Evolutionary conservation across 2,888 invertebrate species (phyloP), one percentile per base, ranked within the genome.

Genomic region (Pterobdella sp.): DNA sequence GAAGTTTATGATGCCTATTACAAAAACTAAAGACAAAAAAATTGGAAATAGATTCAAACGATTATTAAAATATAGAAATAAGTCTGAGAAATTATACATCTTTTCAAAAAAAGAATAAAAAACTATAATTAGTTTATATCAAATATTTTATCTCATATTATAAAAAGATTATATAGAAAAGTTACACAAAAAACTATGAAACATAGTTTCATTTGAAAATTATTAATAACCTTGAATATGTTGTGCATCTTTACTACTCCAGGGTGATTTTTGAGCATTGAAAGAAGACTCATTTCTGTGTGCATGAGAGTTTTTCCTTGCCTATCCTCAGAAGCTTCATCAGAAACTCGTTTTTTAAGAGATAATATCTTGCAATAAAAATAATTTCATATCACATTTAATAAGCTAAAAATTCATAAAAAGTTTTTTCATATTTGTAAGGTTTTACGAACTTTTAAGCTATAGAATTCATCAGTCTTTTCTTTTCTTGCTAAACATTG

Each of bases 231-330:
- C 86, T 90, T 90, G 81, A 89, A 90, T 76, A 91, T 85, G 49
- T 89, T 90, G 84, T 90, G 89, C 80, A 90, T 89, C 80, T 90
- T 89, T 74, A 90, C 88, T 18, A 91, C 89, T 31, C 91, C 90
- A 77, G 88, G 87, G 79, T 89, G 88, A 79, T 88, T 87, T 74
- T 88, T 87, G 35, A 91, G 84, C 72, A 90, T 81, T 2, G 89
- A 89, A 52, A 91, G 83, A 14, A 91, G 82, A 4, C 90, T 89
- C 82, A 89, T 90, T 81, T 91, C 91, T 0, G 90, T 90, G 79
- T 90, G 90, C 26, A 91, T 81, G 34, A 91, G 81, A 88, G 90
- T 90, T 84, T 90, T 90, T 1, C 90, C 91, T 82, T 90, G 90
- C 60, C 87, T 85, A 78, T 90, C 90, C 83, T 90, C 90, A 78